Base-by-base conservation (phyloP, 2,888 invertebrate species). In the Perizoma flavofasciatum region DNA sequence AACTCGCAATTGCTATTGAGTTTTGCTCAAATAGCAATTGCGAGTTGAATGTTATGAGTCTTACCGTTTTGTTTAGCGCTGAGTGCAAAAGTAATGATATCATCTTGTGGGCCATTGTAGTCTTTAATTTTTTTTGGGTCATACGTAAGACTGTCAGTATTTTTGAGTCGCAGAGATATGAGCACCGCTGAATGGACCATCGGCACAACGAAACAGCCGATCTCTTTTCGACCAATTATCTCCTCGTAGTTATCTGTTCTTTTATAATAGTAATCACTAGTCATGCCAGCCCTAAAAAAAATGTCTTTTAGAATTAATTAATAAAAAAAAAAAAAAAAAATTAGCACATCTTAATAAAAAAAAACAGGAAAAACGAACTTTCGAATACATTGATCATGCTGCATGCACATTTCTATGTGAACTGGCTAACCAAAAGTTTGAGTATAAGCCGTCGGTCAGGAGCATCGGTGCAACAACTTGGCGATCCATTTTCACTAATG, bases 121-220 rank as follows among this genome's bases (percentile, higher is more conserved):
- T 86, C 78, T 4, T 77, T 73, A 0, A 95, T 73, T 52, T 94
- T 95, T 2, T 92, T 82, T 0, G 95, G 93, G 61, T 94, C 90
- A 77, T 98, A 99, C 0, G 97, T 96, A 6, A 99, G 87, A 9
- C 78, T 70, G 59, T 95, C 94, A 0, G 96, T 93, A 1, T 82
- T 80, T 0, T 78, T 73, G 56, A 88, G 86, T 11, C 94, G 93
- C 56, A 99, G 84, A 79, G 97, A 93, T 40, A 99, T 93, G 44
- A 99, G 87, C 9, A 98, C 95, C 5, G 97, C 96, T 0, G 96
- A 96, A 80, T 98, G 98, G 3, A 98, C 94, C 98, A 98, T 97
- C 0, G 98, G 97, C 0, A 99, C 98, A 5, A 89, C 75, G 78
- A 96, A 96, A 76, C 97, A 96, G 0, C 98, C 98, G 0, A 85